These are phyloP conservation scores for Xanthorhoe spadicearia DNA, from an alignment of 2,888 invertebrate species.

Conservation along the genomic window DNA sequence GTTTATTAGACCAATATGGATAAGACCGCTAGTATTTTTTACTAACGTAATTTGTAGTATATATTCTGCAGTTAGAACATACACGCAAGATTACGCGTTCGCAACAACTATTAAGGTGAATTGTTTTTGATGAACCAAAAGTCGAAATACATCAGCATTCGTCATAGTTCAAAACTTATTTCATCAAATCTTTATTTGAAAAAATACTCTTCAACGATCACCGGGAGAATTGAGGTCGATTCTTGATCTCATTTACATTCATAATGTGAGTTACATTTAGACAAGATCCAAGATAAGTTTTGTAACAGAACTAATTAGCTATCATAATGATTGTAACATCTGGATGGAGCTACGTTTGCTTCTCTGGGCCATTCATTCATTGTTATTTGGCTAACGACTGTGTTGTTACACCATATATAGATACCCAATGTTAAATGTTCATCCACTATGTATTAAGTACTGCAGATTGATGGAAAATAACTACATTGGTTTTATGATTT, in stretches of 20 bases:
- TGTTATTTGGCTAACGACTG: constrained; percentile 10
- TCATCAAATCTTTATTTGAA: neutral
- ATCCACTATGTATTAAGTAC: neutral
- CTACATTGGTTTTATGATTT: too few species aligned
- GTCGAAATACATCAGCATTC: too few species aligned
- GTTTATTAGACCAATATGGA: too few species aligned
- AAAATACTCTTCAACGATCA: neutral
- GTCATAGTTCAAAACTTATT: neutral
- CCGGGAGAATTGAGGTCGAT: neutral
- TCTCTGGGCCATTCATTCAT: constrained; percentile 20
- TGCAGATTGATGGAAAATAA: too few species aligned
- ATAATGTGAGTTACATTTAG: neutral
- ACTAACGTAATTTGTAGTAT: constrained; percentile 25
- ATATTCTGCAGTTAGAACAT: constrained; percentile 15
- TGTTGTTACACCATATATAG: constrained; percentile 4
- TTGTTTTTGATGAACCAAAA: neutral
- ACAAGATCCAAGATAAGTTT: constrained; percentile 1
- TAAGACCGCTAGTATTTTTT: constrained; percentile 12
- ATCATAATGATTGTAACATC: constrained; percentile 31
- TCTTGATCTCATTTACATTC: constrained; percentile 23
- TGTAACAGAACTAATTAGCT: constrained; percentile 35
- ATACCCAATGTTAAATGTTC: neutral
- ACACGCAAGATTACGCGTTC: constrained; percentile 16
- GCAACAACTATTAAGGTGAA: neutral
- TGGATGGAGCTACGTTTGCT: constrained; percentile 19